Evolutionary conservation across 1,140 invertebrate genomes (phyloP), one percentile per base, ranked within the genome.

Genomic region (honey bee (Apis mellifera)): DNA sequence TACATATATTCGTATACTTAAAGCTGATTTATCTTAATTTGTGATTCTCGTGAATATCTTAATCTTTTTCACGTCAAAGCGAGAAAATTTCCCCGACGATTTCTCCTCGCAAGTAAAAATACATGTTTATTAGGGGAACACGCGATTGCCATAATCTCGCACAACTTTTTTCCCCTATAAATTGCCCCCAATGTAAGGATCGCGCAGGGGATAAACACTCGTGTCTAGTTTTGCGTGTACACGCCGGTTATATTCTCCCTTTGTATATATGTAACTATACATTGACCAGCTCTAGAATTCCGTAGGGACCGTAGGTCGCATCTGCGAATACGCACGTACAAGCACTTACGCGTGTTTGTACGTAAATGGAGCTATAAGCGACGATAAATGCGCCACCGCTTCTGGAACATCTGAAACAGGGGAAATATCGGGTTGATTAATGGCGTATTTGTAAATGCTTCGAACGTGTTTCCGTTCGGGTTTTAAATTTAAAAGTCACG

Each of bases 331-430:
- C 54, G 72, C 62, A 76, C 80, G 73, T 87, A 84, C 82, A 81
- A 78, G 82, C 84, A 76, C 78, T 86, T 86, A 86, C 82, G 69
- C 76, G 76, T 76, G 66, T 80, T 72, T 86, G 75, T 72, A 75
- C 64, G 81, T 76, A 79, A 86, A 75, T 83, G 65, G 72, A 78
- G 60, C 71, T 86, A 74, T 75, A 86, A 86, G 72, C 82, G 84
- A 42, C 64, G 79, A 70, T 86, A 79, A 85, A 75, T 80, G 82
- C 74, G 59, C 62, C 50, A 42, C 57, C 71, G 79, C 62, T 64
- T 57, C 62, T 59, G 64, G 57, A 81, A 81, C 79, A 76, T 81
- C 42, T 75, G 72, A 76, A 86, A 82, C 68, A 23, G 12, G 26
- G 13, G 84, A 73, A 82, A 85, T 85, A 57, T 48, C n/a, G 42